Evolutionary conservation across 2,113 vertebrate species (phyloP), one percentile per base, ranked within the genome.

Genomic region (Lophochroa leadbeateri): DNA sequence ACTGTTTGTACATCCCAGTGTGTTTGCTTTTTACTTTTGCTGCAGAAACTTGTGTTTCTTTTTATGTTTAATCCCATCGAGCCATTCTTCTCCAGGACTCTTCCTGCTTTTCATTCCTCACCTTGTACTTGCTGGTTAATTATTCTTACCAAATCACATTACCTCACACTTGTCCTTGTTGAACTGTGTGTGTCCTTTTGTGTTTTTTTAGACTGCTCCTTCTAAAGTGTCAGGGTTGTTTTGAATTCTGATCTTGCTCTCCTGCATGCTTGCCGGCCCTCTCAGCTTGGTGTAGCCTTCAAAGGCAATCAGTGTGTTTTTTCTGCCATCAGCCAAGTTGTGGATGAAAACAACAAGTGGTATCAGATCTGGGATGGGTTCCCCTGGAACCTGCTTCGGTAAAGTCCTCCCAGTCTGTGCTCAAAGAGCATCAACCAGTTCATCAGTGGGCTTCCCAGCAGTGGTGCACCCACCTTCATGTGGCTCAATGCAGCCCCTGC

Each of bases 111-210:
- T 86, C 41, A 9, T 67, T 81, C 84, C 55, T 78, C 49, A 27
- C 89, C 37, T 82, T 72, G 27, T 80, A 11, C 92, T 95, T 90
- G 33, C 58, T 39, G 55, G 88, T 86, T 95, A 70, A 94, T 91
- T 94, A 84, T 96, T 96, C 91, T 89, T 92, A 86, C 57, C 50
- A 86, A 84, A 75, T 37, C 7, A 1, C 60, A 78, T 92, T 92
- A 79, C 44, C 47, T 96, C 77, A 60, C 0, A 0, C 47, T 86
- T 86, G 86, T 83, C 84, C 72, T 92, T 92, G 50, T 81, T 94
- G 89, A 94, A 82, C 77, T 17, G 44, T 0, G 0, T 17, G 44
- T 0, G 0, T 82, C 31, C 13, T 52, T 47, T 50, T 44, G 58
- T 58, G 35, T 76, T 71, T 70, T 23, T 8, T 18, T n/a, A 52